Evolutionary conservation across 64 coral and sea anemone species (phyloP), one percentile per base, ranked within the genome.

Genomic region (Astreopora myriophthalma): DNA sequence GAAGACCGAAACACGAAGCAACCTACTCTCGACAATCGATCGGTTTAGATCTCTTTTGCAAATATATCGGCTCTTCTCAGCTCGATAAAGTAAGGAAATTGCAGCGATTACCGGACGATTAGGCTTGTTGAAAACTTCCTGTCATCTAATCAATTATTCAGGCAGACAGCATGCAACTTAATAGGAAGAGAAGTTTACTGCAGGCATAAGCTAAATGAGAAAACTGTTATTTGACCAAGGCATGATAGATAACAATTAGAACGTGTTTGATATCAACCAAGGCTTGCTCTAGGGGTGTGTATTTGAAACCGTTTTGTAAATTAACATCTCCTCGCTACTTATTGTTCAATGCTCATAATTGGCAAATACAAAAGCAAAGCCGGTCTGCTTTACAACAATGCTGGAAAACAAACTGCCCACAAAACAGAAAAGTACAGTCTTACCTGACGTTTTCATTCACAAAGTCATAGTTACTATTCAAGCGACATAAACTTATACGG

Each of bases 51-150:
- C 5, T 38, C 33, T 63, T 63, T 65, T 73, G 17, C 79, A 37
- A 37, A 83, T 20, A 83, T 64, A 65, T 65, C 16, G 11, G 38
- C 19, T 64, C 61, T 61, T n/a, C 61, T 64, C 14, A 62, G 10
- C 31, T 19, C 79, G 13, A 64, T 81, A 52, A 81, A 60, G 62
- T 51, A 23, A 34, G 51, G 52, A 81, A 62, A 81, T 81, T 19
- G 52, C 49, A 61, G 9, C 27, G 19, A 81, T 83, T 83, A 83
- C 17, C 0, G n/a, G 8, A 8, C 57, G 57, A 83, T 83, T 83
- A 83, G 34, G n/a, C 57, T 19, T 23, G 8, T 38, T 65, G 55
- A 83, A 35, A 35, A 23, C 33, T 57, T 83, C 79, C 79, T 83
- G 48, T 38, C 51, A 24, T 32, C 17, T 35, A 83, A 26, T 24